phyloP scores from a whole-genome alignment of 2,888 invertebrate species.

The Leucoma salicis region DNA sequence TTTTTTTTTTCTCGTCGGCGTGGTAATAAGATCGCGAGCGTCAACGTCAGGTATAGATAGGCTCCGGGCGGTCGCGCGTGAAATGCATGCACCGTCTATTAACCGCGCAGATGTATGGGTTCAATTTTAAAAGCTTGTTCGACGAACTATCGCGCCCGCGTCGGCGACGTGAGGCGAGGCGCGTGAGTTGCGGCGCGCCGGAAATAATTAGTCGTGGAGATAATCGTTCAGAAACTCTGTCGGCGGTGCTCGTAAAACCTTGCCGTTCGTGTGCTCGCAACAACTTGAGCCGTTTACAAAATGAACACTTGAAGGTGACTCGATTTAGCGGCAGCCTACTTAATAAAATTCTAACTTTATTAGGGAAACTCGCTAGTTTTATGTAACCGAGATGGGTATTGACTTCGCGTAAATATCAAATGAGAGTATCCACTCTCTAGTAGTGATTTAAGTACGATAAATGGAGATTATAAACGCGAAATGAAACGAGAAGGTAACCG shows the following conservation, averaged over 20 bases:
- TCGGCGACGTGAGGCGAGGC: slow-evolving; percentile 32
- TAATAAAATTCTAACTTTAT: slow-evolving; percentile 32
- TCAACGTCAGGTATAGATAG: slow-evolving; percentile 73
- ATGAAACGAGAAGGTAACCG: slow-evolving; percentile 12
- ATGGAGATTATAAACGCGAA: too few species aligned
- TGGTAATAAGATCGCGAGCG: slow-evolving; percentile 75
- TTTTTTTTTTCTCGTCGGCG: slow-evolving; percentile 47
- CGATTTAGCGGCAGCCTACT: slow-evolving; percentile 26
- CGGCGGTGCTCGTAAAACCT: slow-evolving; percentile 34
- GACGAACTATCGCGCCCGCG: slow-evolving; percentile 19
- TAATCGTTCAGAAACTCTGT: slow-evolving; percentile 51
- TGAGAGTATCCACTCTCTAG: background rate
- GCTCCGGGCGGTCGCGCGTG: slow-evolving; percentile 42
- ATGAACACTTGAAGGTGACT: slow-evolving; percentile 36
- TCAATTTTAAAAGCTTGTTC: slow-evolving; percentile 38
- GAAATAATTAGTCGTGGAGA: slow-evolving; percentile 64
- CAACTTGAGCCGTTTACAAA: slow-evolving; percentile 33
- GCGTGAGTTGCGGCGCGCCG: slow-evolving; percentile 40
- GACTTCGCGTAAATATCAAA: background rate
- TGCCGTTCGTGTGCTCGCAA: slow-evolving; percentile 34
- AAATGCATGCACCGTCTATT: slow-evolving; percentile 48
- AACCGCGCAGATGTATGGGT: slow-evolving; percentile 59
- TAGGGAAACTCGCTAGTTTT: slow-evolving; percentile 11
- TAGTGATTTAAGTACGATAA: too few species aligned
- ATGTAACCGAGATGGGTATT: background rate